Evolutionary conservation across 92 coral and sea anemone genomes (phyloP), one percentile per base, ranked within the genome.

Genomic region (Isaurus tuberculatus): DNA sequence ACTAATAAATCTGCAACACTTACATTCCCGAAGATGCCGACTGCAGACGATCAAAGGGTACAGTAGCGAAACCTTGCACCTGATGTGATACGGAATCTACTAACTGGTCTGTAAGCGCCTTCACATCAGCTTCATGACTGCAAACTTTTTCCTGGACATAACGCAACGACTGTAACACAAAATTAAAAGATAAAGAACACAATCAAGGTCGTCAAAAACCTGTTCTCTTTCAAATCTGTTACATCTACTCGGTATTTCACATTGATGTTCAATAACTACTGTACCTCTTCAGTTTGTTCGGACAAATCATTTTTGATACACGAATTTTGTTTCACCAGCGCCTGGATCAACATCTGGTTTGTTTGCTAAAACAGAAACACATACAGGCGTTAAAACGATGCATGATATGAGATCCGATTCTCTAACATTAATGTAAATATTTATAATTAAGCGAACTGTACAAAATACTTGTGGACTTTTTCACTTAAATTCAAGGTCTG

Each of bases 271-370:
- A 19, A 22, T 14, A 13, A 8, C 15, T 20, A 3, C 6, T 16
- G 8, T 63, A 96, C 99, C 99, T 96, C 99, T 57, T 70, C 87
- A 49, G 91, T 92, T 51, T 92, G 98, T 42, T 90, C 91, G 69
- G 94, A 96, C 37, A 94, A 84, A 84, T 89, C 90, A 51, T 81
- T 84, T 77, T 79, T 92, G 82, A 95, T 91, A 14, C 84, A 86
- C 63, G 93, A 96, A 82, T 96, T 96, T 31, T 94, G 99, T 73
- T 96, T 96, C 28, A 96, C 97, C 58, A 96, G 88, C 26, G 90
- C 97, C 72, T 92, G 99, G 70, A 94, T 96, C 14, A 96, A 79
- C 23, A 92, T 81, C 91, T 96, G 98, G 49, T 94, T 94, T 57
- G 93, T 73, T 96, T 96, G 96, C 99, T 96, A 81, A 19, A 79